phyloP scores from a whole-genome alignment of 2,113 vertebrate species.

The Crypturellus undulatus region DNA sequence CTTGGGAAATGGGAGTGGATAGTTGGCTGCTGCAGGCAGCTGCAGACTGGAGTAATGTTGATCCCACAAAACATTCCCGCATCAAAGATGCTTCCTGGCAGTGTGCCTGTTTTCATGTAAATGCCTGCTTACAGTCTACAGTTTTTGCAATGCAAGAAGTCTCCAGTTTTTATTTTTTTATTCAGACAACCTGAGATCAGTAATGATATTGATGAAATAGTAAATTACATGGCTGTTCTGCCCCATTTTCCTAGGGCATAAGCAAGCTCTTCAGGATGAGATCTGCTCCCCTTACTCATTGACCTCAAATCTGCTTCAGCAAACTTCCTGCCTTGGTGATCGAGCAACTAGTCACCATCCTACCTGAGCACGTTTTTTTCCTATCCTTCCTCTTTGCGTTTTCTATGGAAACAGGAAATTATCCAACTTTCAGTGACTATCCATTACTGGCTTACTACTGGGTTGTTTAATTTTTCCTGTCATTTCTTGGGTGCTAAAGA shows the following conservation, averaged over 20 bases:
- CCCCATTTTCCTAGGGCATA: neutral
- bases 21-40: too few species aligned
- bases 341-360: neutral
- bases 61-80: too few species aligned
- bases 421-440: neutral
- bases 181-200: neutral
- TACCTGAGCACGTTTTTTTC: neutral
- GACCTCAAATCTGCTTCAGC: neutral
- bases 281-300: fast-evolving
- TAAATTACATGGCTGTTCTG: neutral
- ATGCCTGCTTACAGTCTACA: neutral
- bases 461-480: conserved; percentile 23
- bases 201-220: neutral
- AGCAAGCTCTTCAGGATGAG: neutral
- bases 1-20: too few species aligned
- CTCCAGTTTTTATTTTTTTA: neutral
- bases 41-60: too few species aligned
- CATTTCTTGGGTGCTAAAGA: conserved; percentile 29
- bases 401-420: neutral
- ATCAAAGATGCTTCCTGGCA: neutral
- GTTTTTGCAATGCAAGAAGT: fast-evolving
- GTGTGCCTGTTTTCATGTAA: neutral
- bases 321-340: neutral
- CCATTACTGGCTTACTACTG: neutral
- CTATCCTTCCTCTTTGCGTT: neutral